phyloP scores from a whole-genome alignment of 2,888 invertebrate species.

The Pandemis corylana region DNA sequence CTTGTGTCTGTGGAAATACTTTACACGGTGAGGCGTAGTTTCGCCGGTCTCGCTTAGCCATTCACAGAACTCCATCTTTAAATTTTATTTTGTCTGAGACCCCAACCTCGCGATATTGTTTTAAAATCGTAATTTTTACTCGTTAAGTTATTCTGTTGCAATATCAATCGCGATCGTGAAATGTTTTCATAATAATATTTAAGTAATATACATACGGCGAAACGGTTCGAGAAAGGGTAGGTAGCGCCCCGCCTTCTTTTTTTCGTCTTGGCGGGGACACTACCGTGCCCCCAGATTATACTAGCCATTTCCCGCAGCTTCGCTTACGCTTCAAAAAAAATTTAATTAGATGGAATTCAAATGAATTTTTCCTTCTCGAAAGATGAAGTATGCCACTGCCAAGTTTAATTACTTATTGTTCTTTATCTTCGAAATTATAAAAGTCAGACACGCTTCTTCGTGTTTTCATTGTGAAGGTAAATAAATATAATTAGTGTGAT shows the following conservation, averaged over 20 bases:
- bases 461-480: background rate
- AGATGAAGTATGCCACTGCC: background rate
- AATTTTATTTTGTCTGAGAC: background rate
- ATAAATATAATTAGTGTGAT: background rate
- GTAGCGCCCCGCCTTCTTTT: no score
- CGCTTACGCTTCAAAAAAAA: background rate
- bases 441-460: background rate
- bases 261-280: no score
- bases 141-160: slow-evolving; percentile 8
- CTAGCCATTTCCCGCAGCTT: background rate
- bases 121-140: background rate
- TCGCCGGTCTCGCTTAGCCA: no score
- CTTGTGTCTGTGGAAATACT: no score
- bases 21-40: no score
- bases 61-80: background rate
- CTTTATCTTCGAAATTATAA: background rate
- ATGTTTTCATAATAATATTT: background rate
- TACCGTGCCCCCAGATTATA: no score
- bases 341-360: background rate
- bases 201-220: no score
- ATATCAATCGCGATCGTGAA: background rate
- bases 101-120: background rate
- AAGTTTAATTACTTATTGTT: background rate
- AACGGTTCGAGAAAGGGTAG: no score
- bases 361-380: background rate